Conservation (phyloP, 2,888 invertebrate genomes). For the Sesamia inferens region DNA sequence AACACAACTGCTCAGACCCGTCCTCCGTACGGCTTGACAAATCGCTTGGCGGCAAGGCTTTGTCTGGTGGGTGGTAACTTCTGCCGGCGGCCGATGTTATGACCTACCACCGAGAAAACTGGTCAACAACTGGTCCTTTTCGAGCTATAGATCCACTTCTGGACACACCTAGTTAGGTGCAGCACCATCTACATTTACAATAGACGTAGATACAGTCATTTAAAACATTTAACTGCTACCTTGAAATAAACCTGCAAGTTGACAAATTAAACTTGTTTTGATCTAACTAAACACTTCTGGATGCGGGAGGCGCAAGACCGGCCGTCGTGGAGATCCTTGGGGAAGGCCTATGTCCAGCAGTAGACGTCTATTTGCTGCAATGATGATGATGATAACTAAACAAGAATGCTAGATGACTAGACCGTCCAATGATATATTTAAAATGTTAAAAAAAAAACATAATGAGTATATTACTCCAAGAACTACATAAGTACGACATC, state of each 20-base stretch:
- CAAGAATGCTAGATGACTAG: background rate
- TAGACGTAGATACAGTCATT: slow-evolving; percentile 1
- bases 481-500: slow-evolving; percentile 26
- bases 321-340: no score
- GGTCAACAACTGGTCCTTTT: slow-evolving; percentile 43
- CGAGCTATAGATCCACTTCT: slow-evolving; percentile 38
- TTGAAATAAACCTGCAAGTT: background rate
- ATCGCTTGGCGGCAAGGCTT: no score
- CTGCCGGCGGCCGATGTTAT: no score
- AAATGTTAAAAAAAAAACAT: background rate
- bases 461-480: slow-evolving; percentile 15
- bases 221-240: background rate
- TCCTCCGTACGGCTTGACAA: no score
- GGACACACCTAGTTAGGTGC: slow-evolving; percentile 45
- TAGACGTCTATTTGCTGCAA: no score
- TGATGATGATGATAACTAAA: background rate
- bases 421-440: slow-evolving; percentile 4
- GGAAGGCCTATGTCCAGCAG: no score
- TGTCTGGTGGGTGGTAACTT: no score
- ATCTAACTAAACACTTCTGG: background rate
- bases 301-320: no score
- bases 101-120: no score
- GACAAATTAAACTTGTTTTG: background rate
- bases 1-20: no score
- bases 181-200: slow-evolving; percentile 35